These are phyloP conservation scores for Leucophora obtusa DNA, from an alignment of 2,888 invertebrate species.

Conservation along the genomic window DNA sequence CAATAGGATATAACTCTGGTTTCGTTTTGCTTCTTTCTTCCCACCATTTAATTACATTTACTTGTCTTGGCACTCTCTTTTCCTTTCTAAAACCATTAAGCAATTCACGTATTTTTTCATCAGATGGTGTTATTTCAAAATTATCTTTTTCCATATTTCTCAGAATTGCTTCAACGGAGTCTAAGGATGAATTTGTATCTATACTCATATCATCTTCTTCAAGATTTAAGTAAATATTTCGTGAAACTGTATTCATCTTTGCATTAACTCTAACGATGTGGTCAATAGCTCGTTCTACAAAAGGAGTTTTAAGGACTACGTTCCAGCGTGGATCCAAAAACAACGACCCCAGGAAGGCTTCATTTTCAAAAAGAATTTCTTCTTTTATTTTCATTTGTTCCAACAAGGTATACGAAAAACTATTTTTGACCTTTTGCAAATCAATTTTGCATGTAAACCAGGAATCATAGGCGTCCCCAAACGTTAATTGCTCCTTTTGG, in stretches of 20 bases:
- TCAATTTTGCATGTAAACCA: constrained; percentile 19
- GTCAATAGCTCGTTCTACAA: constrained; percentile 4
- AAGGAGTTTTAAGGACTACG: not conserved
- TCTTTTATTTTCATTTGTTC: constrained; percentile 16
- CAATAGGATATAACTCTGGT: too few relatives aligned
- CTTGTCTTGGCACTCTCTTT: constrained; percentile 2
- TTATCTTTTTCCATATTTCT: not conserved
- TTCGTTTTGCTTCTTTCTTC: too few relatives aligned
- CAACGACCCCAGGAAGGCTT: constrained; percentile 7
- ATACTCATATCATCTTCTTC: not conserved
- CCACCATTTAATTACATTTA: not conserved
- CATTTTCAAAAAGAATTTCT: constrained; percentile 14
- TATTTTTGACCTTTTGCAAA: not conserved
- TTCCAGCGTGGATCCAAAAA: constrained; percentile 19
- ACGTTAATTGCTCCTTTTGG: constrained; percentile 12
- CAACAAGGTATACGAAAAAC: constrained; percentile 3
- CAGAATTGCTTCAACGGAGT: not conserved
- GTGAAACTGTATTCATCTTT: constrained; percentile 2
- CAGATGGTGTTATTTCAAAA: not conserved
- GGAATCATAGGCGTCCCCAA: constrained; percentile 8
- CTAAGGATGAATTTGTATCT: not conserved
- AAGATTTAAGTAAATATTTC: too few relatives aligned
- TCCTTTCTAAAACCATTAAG: not conserved
- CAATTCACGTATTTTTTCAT: not conserved
- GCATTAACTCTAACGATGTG: constrained; percentile 3